A percentile compares a stretch with the other conserved stretches of the same genome.
phyloP scores from a whole-genome alignment of 2,113 vertebrate species.

The Tachysurus vachellii region DNA sequence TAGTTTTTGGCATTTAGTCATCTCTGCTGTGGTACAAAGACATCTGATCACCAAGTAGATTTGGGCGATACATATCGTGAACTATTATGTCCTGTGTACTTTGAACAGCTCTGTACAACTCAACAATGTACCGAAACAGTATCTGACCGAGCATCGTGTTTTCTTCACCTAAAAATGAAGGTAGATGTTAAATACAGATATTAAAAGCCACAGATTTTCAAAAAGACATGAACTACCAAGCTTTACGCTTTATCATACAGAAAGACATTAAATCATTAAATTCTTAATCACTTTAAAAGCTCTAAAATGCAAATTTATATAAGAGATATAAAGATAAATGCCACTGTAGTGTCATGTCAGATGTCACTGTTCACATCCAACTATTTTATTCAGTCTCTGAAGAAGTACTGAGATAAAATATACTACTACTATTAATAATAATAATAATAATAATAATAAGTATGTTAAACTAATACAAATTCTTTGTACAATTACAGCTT shows the following conservation, averaged over 20 bases:
- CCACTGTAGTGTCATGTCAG: not conserved
- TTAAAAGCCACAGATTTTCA: not conserved
- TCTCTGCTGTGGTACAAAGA: not conserved
- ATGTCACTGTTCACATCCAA: not conserved
- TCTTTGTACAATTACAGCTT: not conserved
- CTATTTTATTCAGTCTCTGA: not conserved
- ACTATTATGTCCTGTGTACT: not conserved
- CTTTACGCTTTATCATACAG: not conserved
- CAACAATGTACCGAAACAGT: not conserved
- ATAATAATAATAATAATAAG: not conserved
- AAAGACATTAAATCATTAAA: not conserved
- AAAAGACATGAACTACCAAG: not conserved
- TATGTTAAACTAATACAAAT: not conserved
- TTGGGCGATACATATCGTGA: not conserved
- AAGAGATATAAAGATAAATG: not conserved
- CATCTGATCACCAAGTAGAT: not conserved
- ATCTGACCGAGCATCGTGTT: not conserved
- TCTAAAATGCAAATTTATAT: not conserved
- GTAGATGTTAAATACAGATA: not conserved
- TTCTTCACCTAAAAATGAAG: not conserved
- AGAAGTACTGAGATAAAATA: not conserved
- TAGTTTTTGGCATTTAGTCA: not conserved
- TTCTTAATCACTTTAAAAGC: not conserved
- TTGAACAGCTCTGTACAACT: too few species aligned
- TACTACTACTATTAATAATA: not conserved